Evolutionary conservation across 2,113 vertebrate species (phyloP).

Genomic region (Burhinus oedicnemus): DNA sequence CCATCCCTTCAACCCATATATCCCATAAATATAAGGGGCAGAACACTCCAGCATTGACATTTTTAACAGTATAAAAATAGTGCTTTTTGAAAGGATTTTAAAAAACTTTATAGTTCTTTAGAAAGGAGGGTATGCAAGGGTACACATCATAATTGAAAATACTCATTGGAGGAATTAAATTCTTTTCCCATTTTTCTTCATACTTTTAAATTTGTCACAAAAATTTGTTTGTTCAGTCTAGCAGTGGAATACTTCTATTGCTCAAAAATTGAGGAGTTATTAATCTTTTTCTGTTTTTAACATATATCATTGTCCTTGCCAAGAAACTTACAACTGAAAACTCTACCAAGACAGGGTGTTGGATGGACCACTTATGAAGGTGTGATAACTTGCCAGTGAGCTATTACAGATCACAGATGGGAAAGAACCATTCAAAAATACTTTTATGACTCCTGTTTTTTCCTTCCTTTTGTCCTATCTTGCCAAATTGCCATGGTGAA

Average conservation of each 20-base stretch:
- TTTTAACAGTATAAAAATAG: not conserved
- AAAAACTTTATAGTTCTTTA: not conserved
- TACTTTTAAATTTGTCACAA: not conserved
- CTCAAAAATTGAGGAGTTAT: not conserved
- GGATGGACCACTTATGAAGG: not conserved
- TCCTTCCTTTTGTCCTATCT: not conserved
- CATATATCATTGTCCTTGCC: not conserved
- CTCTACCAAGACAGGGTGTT: not conserved
- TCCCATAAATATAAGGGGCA: not conserved
- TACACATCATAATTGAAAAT: not conserved
- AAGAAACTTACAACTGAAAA: not conserved
- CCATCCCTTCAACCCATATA: not conserved
- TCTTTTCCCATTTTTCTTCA: not conserved
- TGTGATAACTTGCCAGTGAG: not conserved
- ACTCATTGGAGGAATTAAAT: not conserved
- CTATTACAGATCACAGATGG: not conserved
- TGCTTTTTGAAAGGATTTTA: not conserved
- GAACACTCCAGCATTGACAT: not conserved
- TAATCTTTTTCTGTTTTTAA: not conserved
- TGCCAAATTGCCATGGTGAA: not conserved
- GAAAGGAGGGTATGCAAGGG: not conserved
- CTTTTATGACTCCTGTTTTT: not conserved
- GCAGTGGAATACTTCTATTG: not conserved
- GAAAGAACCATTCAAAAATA: not conserved
- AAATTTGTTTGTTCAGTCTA: not conserved